Evolutionary conservation across 2,797 vertebrate genomes (phyloP), one percentile per base, ranked within the genome.

Genomic region (Cottoperca gobio): DNA sequence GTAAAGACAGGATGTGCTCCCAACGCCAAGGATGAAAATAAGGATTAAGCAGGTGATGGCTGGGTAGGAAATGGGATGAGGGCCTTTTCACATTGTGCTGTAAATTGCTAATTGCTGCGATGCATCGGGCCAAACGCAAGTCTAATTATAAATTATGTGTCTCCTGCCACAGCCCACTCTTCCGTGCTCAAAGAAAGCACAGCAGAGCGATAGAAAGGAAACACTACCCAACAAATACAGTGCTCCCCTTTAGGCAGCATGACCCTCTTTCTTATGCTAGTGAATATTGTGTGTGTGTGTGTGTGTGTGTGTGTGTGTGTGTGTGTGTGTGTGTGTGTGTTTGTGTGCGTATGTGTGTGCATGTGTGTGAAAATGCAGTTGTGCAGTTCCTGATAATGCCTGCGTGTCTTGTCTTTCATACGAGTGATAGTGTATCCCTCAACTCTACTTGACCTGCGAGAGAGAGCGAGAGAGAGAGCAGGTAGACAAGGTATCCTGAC

Each of bases 11-110:
- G 70, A 66, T 86, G 77, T 86, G 83, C 71, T 86, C 70, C 54
- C 24, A 79, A 83, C 89, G 87, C 83, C 83, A 82, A 62, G 78
- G 79, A 88, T 91, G 79, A 89, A 87, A 82, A 85, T 74, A 54
- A 69, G 89, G 88, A 90, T 91, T 92, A 89, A 52, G 78, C 85
- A 90, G 87, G 87, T 91, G 81, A 89, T 70, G 77, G 72, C 76
- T 78, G 24, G 70, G 73, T 83, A 80, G 84, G 81, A 87, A 82
- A 83, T 71, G 63, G 78, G 82, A 82, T 71, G 64, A 88, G 61
- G 66, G 58, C 73, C 57, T 67, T 73, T 84, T 72, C 67, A 78
- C 61, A 73, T 74, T 79, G 78, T 72, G 73, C 31, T 80, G 61
- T 80, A 71, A 67, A 84, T 55, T 78, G 68, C 62, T 90, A 88